Conservation (phyloP, 2,113 vertebrate genomes). For the Hippocampus barbouri region DNA sequence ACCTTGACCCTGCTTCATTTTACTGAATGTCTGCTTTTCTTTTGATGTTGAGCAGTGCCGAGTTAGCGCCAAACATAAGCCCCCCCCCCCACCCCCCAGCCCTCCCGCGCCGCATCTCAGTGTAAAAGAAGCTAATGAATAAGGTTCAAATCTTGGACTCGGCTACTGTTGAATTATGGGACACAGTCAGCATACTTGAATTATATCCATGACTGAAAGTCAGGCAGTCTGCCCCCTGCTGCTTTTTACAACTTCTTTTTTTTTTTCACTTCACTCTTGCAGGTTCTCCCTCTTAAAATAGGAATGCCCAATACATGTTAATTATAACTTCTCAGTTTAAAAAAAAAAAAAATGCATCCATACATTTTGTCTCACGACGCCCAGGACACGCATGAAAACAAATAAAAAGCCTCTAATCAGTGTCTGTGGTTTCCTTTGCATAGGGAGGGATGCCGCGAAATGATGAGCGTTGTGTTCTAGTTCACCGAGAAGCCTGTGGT, state of each 20-base stretch:
- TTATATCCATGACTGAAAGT: background rate
- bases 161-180: background rate
- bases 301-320: background rate
- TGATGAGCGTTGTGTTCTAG: slow-evolving; percentile 64
- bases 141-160: background rate
- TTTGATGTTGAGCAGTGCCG: too few species aligned
- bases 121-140: background rate
- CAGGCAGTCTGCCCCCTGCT: background rate
- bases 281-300: background rate
- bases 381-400: slow-evolving; percentile 16
- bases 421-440: slow-evolving; percentile 54
- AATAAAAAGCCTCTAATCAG: slow-evolving; percentile 61
- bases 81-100: background rate
- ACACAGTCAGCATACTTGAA: background rate
- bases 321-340: background rate
- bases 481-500: slow-evolving; percentile 54
- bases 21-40: too few species aligned
- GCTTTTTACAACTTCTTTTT: background rate
- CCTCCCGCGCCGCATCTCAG: background rate
- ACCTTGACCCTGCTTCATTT: too few species aligned
- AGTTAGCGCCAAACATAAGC: background rate
- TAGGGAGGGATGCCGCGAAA: slow-evolving; percentile 45
- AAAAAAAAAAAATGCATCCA: slow-evolving; percentile 4
- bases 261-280: background rate
- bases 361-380: slow-evolving; percentile 17